Base-by-base conservation (phyloP, 2,888 invertebrate genomes). In the Amblyteles armatorius region DNA sequence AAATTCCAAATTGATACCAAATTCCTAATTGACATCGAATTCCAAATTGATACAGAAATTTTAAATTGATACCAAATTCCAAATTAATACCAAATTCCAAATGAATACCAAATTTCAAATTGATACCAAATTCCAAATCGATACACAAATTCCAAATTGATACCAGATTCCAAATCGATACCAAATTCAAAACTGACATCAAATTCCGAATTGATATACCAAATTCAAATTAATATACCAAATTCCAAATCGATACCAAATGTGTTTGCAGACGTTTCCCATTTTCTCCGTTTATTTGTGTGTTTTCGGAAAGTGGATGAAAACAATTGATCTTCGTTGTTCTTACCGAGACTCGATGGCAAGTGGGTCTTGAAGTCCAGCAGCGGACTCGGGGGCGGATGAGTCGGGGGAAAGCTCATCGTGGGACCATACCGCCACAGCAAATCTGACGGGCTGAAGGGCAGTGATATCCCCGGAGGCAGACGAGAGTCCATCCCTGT, bases 341-440 rank as follows among this genome's bases (percentile, higher is more conserved):
- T 88, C 91, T 92, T 90, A 95, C 95, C 95, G 89, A 98, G 95
- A 89, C 96, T 96, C 57, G 96, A 95, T 40, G 98, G 98, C 90
- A 98, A 94, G 93, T 98, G 98, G 76, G 97, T 97, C 94, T 98
- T 98, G 91, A 98, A 96, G 92, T 98, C 98, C 84, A 97, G 95
- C 86, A 97, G 95, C 11, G 97, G 97, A 86, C 96, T 96, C 26
- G 95, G 95, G 36, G 96, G 96, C 63, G 94, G 95, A 88, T 94
- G 95, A 33, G 95, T 95, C 84, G 95, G 96, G 68, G 95, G 96
- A 84, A 97, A 96, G 93, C 97, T 97, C 83, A 97, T 96, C 85
- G 97, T 95, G 72, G 97, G 97, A 4, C 93, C 92, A 94, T 98
- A 98, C 92, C 98, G 96, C 98, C 98, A 98, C 79, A 98, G 94